Evolutionary conservation across 2,888 invertebrate genomes (phyloP), one percentile per base, ranked within the genome.

Genomic region (Epicampocera succincta): DNA sequence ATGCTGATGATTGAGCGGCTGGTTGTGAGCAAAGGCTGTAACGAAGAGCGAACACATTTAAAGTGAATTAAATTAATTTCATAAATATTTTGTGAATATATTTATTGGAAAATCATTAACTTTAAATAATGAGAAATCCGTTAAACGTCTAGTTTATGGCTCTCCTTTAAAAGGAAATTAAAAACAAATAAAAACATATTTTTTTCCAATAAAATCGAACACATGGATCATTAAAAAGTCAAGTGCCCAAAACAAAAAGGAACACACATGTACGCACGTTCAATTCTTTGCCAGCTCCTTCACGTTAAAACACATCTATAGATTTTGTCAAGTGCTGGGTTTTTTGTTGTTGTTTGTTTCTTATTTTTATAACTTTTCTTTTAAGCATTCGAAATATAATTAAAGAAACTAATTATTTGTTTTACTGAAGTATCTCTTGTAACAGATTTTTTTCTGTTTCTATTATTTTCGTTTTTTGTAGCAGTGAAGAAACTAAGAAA

Each of bases 21-120:
- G 86, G 66, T 80, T 86, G 86, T 12, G 85, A 85, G 85, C 88
- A 89, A 85, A 89, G 88, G 73, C 88, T 89, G 82, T 3, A 4
- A 84, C n/a, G n/a, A n/a, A 83, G 9, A 58, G 11, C 63, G 33
- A 46, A 21, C 48, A 38, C 13, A 19, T 52, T 50, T 19, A 17
- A 17, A 21, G 17, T 0, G 12, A 54, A 4, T 46, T 48, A 8
- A 33, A 58, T 48, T 2, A 71, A 5, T 33, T 4, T 25, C 25
- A 25, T 25, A 9, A 33, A 9, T 33, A 33, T 33, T 33, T n/a
- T n/a, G n/a, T n/a, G 8, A 33, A 33, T 8, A 58, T 17, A 54
- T 38, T 33, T 17, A 40, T 44, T 25, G n/a, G 11, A 11, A 40
- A 40, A 38, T 38, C 56, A 40, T 25, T 25, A 25, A 25, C 5